phyloP scores from a whole-genome alignment of 53 echinoderm and acorn worm genomes.

The Zoroaster sp. region DNA sequence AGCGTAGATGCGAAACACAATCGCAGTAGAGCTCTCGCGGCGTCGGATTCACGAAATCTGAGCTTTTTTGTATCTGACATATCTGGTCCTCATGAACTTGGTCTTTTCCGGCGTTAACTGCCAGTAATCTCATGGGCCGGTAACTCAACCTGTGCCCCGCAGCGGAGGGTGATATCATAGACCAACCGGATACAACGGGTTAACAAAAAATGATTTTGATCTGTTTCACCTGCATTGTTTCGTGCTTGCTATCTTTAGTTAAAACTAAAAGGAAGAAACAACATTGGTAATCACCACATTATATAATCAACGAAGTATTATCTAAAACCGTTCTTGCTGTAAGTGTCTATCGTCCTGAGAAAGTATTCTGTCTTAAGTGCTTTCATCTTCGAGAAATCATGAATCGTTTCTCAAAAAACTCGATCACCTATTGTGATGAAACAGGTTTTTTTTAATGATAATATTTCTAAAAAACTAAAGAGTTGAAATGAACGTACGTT shows the following conservation, averaged over 20 bases:
- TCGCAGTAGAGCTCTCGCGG: constrained; percentile 2
- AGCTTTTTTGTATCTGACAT: constrained; percentile 17
- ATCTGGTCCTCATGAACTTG: background rate
- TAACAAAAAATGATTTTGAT: constrained; percentile 8
- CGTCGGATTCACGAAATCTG: constrained; percentile 16
- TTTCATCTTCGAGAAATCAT: too few relatives aligned
- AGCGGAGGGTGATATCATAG: background rate
- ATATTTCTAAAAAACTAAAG: too few relatives aligned
- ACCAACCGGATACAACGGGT: constrained; percentile 34
- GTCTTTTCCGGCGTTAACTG: background rate
- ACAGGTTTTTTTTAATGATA: too few relatives aligned
- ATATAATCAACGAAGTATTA: too few relatives aligned
- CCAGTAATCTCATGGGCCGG: constrained; percentile 1
- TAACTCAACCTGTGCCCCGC: background rate
- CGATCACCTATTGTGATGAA: too few relatives aligned
- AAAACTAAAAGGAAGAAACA: too few relatives aligned
- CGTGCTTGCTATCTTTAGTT: background rate
- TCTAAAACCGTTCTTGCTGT: too few relatives aligned
- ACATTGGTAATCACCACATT: too few relatives aligned
- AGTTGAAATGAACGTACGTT: too few relatives aligned
- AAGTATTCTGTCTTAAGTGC: too few relatives aligned
- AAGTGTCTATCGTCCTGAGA: too few relatives aligned
- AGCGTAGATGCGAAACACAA: constrained; percentile 15
- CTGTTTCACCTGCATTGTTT: constrained; percentile 6
- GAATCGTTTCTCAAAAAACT: too few relatives aligned